Evolutionary conservation across 1,140 invertebrate species (phyloP).

Genomic region (Zaprionus tsacasi): DNA sequence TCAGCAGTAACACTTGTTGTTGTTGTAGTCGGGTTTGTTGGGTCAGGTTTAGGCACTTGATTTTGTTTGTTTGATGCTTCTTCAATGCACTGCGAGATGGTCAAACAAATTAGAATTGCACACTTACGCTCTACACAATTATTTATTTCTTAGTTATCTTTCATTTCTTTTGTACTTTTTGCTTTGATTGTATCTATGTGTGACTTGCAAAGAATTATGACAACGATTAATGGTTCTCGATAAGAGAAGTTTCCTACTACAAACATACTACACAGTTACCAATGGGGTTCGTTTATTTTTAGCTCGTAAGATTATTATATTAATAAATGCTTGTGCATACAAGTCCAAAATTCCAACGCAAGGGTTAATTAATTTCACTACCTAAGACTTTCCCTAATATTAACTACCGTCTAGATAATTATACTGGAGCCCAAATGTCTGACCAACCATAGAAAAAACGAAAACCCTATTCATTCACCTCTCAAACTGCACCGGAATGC

Average conservation of each 20-base stretch:
- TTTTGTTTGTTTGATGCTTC: slow-evolving; percentile 59
- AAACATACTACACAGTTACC: slow-evolving; percentile 25
- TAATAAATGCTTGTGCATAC: not conserved
- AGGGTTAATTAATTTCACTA: not conserved
- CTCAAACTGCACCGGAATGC: slow-evolving; percentile 25
- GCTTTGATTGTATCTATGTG: slow-evolving; percentile 42
- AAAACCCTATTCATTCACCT: slow-evolving; percentile 28
- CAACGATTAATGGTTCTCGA: slow-evolving; percentile 46
- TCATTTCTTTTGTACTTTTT: slow-evolving; percentile 24
- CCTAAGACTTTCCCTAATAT: not conserved
- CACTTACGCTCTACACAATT: not conserved
- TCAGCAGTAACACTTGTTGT: slow-evolving; percentile 49
- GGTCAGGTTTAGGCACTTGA: slow-evolving; percentile 50
- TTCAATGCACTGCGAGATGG: slow-evolving; percentile 75
- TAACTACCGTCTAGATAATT: not conserved
- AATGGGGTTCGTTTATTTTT: not conserved
- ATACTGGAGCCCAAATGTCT: slow-evolving; percentile 30
- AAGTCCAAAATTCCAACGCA: not conserved
- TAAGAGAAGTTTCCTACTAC: slow-evolving; percentile 21
- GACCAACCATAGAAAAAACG: slow-evolving; percentile 10
- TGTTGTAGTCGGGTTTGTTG: slow-evolving; percentile 17
- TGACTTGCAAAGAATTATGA: slow-evolving; percentile 39
- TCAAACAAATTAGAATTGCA: slow-evolving; percentile 64
- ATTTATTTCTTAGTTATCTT: slow-evolving; percentile 17
- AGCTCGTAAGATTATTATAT: not conserved